Percentiles rank a stretch among this genome's conserved stretches.
Evolutionary conservation across 2,888 invertebrate genomes (phyloP).

Genomic region (Heteromyza rotundicornis): DNA sequence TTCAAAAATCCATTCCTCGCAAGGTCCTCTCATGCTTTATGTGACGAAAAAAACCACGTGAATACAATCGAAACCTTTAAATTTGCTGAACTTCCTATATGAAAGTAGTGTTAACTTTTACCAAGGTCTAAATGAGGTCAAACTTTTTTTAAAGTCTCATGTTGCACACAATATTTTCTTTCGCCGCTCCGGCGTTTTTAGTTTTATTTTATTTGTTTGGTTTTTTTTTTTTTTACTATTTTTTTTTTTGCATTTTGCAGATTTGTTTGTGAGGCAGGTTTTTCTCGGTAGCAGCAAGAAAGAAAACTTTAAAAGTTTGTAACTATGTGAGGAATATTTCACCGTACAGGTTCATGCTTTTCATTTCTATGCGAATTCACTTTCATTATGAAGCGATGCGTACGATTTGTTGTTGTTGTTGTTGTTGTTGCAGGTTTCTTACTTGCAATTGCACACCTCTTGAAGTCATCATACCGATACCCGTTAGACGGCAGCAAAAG

Average conservation of each 20-base stretch:
- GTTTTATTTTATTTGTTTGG: no score
- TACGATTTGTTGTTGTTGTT: conserved; percentile 35
- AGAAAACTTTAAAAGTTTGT: conserved; percentile 4
- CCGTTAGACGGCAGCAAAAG: conserved; percentile 7
- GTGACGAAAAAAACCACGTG: no score
- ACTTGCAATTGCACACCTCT: conserved; percentile 5
- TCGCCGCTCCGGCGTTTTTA: conserved; percentile 24
- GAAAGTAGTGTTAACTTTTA: conserved; percentile 1
- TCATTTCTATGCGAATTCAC: conserved; percentile 50
- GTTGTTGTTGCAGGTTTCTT: conserved; percentile 20
- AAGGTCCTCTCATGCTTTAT: no score
- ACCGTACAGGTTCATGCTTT: conserved; percentile 11
- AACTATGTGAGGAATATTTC: background rate
- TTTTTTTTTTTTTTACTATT: conserved; percentile 34
- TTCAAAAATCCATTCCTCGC: no score
- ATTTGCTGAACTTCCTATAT: no score
- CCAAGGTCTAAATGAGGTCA: conserved; percentile 34
- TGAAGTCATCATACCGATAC: conserved; percentile 17
- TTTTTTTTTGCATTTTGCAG: conserved; percentile 27
- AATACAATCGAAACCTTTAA: no score
- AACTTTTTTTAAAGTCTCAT: conserved; percentile 22
- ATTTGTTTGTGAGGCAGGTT: conserved; percentile 27
- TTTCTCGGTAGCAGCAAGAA: conserved; percentile 8
- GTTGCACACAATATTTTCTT: conserved; percentile 1
- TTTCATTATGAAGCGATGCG: conserved; percentile 58